A percentile compares a stretch with the other conserved stretches of the same genome.
These are phyloP conservation scores for Dryas iulia DNA, from an alignment of 1,140 invertebrate genomes.

Conservation along the genomic window DNA sequence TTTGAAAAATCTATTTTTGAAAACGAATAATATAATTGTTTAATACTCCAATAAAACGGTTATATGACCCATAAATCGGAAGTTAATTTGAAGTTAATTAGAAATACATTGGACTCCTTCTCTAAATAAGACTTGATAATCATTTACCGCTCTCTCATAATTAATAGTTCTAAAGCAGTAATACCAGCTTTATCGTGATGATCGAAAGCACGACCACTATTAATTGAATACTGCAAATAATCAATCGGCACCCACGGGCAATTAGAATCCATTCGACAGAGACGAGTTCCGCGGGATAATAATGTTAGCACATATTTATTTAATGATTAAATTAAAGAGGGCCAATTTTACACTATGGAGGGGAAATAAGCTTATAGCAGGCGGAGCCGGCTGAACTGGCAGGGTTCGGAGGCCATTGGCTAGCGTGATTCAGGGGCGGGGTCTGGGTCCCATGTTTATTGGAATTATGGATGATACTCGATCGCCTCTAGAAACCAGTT, in stretches of 20 bases:
- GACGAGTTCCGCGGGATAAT: constrained; percentile 47
- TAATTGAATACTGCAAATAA: constrained; percentile 66
- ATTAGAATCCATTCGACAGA: constrained; percentile 52
- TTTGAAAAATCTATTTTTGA: background rate
- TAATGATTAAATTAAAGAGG: constrained; percentile 65
- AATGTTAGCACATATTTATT: constrained; percentile 64
- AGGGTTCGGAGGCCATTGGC: constrained; percentile 64
- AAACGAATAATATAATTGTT: background rate
- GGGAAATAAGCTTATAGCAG: constrained; percentile 62
- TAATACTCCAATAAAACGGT: background rate
- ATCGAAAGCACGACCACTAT: constrained; percentile 56
- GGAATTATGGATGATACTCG: constrained; percentile 76
- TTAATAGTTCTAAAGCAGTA: constrained; percentile 40
- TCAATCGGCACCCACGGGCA: constrained; percentile 58
- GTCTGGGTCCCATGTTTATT: constrained; percentile 75
- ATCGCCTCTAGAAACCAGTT: constrained; percentile 69
- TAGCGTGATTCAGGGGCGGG: constrained; percentile 68
- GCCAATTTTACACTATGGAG: constrained; percentile 65
- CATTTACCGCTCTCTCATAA: constrained; percentile 31
- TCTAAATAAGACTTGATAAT: constrained; percentile 30
- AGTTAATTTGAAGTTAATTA: constrained; percentile 36
- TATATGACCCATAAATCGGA: constrained; percentile 16
- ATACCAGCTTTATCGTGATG: constrained; percentile 48
- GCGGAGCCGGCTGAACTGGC: constrained; percentile 58
- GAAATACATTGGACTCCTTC: constrained; percentile 24